Base-by-base conservation (phyloP, 64 coral and sea anemone species). In the Stichodactyla mertensii region DNA sequence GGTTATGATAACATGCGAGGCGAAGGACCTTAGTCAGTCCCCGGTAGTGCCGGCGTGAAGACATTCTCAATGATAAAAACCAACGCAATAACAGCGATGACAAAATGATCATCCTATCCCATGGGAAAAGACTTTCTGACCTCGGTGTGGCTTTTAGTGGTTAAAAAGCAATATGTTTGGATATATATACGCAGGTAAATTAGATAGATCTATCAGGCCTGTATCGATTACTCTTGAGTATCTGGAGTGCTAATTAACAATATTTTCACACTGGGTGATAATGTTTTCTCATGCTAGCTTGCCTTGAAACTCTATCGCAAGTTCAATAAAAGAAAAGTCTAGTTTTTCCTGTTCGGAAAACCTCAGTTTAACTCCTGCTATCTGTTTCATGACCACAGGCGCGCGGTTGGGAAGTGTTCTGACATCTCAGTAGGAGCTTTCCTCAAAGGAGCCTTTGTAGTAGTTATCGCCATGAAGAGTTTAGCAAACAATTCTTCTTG, bases 101-200 rank as follows among this genome's bases (percentile, higher is more conserved):
- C 78, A 81, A 81, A 55, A 53, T 55, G 20, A 51, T 81, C 51
- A 81, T 51, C 7, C 15, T 53, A 81, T 74, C 69, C 69, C 12
- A 45, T 81, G 78, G 78, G 78, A 81, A 81, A 81, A 53, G 51
- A 20, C 78, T 81, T 52, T 55, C 69, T 81, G 78, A 81, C 78
- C 78, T 54, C 26, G 9, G 52, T 54, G 78, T 81, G 78, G 78
- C 54, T 81, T 74, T 9, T n/a, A 22, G 24, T 27, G 1, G 69
- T 23, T 13, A 36, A 74, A 23, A 0, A 74, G 69, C 69, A 74
- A 74, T 74, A 74, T 23, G 20, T 20, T 4, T 14, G 10, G 10
- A 74, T 13, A 74, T 31, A 74, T 12, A 27, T 4, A 11, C n/a
- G 10, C 24, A 11, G 11, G 20, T 66, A 6, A 74, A 74, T 31